Base-by-base conservation (phyloP, 2,888 invertebrate species). In the Lasioglossum leucozonium region DNA sequence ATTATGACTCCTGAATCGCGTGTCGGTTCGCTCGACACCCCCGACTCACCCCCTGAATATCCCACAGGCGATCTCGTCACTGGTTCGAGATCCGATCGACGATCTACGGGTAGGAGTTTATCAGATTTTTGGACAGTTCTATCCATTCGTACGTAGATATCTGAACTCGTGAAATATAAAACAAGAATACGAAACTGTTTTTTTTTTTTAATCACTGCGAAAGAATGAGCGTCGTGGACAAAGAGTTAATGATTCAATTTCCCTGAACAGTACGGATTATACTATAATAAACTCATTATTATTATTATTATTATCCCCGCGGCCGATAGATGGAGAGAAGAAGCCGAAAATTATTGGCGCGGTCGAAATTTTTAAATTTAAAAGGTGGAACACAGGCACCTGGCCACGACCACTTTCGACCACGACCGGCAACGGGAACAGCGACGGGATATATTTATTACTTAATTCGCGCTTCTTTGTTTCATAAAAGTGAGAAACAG, bases 401-500 rank as follows among this genome's bases (percentile, higher is more conserved):
- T 91, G 89, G 89, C 75, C 79, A 84, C 71, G 84, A 47, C 74
- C 84, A 83, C 37, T 37, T 84, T 87, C 83, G 89, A 18, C 30
- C 62, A 30, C n/a, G 30, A 62, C 62, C 3, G 18, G 34, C 62
- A 34, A 62, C 30, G 3, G 30, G 18, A 62, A 82, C 81, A 58
- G 86, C 86, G 83, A 85, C 82, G 82, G 87, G 89, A 91, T 89
- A 89, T 93, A 93, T 94, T 93, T 93, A 94, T 94, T 93, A 92
- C 94, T 93, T 92, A 92, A 93, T 93, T 94, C 92, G 92, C 93
- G 92, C 93, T 93, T 93, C 93, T 94, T 94, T 94, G 94, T 94
- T 94, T 93, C 93, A 93, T 93, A 93, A 94, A 94, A 94, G 94
- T 94, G 94, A 94, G 93, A 93, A 94, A 94, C 94, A 92, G 90